Conservation (phyloP, 2,888 invertebrate species). For the Reticulitermes lucifugus region DNA sequence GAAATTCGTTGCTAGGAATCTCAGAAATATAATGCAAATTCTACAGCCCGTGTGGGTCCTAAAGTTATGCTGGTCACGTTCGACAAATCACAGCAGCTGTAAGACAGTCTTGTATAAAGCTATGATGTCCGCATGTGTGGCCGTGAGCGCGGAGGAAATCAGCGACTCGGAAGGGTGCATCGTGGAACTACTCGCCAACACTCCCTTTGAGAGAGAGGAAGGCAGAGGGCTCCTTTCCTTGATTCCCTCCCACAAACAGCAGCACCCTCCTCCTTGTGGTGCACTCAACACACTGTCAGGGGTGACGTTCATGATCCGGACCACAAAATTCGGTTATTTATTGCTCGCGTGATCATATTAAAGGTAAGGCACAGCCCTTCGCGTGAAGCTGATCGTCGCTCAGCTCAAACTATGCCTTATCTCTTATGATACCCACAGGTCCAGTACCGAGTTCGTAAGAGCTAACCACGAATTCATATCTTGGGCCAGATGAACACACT, state of each 20-base stretch:
- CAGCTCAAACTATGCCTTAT: no score
- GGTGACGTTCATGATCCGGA: neutral
- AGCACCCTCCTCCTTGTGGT: neutral
- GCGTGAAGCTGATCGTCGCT: no score
- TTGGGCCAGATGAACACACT: no score
- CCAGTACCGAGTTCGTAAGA: no score
- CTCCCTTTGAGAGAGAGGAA: constrained; percentile 15
- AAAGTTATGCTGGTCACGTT: neutral
- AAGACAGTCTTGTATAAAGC: constrained; percentile 14
- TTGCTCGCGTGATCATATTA: no score
- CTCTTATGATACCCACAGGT: no score
- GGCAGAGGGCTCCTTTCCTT: constrained; percentile 15
- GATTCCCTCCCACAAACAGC: constrained; percentile 13
- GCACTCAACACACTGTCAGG: neutral
- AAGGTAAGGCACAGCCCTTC: no score
- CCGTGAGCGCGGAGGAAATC: constrained; percentile 13
- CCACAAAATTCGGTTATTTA: neutral
- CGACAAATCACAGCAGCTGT: neutral
- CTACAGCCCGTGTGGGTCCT: no score
- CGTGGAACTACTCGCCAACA: neutral
- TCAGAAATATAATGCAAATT: no score
- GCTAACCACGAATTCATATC: no score
- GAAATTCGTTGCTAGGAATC: no score
- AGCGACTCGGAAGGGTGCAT: constrained; percentile 26
- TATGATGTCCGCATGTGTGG: neutral